Base-by-base conservation (phyloP, 2,113 vertebrate genomes). In the Origma solitaria region DNA sequence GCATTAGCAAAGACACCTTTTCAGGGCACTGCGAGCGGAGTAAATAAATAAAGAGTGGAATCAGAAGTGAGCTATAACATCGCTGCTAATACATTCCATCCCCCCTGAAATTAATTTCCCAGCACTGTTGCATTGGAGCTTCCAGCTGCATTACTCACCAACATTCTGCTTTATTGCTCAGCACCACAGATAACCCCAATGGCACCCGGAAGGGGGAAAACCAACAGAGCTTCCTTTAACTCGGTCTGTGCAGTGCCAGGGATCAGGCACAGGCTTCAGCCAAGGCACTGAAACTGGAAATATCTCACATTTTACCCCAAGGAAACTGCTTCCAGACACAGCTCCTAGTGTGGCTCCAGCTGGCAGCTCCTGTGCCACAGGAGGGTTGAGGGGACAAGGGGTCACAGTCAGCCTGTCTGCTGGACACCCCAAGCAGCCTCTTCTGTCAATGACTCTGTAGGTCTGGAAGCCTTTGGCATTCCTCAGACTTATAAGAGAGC, bases 31-130 rank as follows among this genome's bases (percentile, higher is more conserved):
- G 65, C 0, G 15, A 92, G 89, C 33, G 1, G 44, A 71, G 64
- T 93, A 93, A 95, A 96, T 90, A 86, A 90, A 94, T 79, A 91
- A 93, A 90, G 90, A 95, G 72, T 9, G 13, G 82, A 94, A 86
- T 75, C 72, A 88, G 88, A 86, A 78, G 57, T 0, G 2, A 82
- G 90, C 90, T 87, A 0, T 60, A 84, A 35, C 53, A 31, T 12
- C 44, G 9, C 69, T 47, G 15, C 94, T 87, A 79, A 79, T 15
- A 42, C 64, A 28, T 68, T 38, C 91, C 60, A 69, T 31, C 40
- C 83, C 83, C 35, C 61, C 76, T 10, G 19, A 54, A 71, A 73
- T 78, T 42, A 16, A 72, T 84, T 61, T 58, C 71, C 35, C 40
- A 61, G 50, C 21, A 18, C 86, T 53, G 24, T 30, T 56, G 58